Evolutionary conservation across 2,888 invertebrate genomes (phyloP).

Genomic region (Nomada ruficornis): DNA sequence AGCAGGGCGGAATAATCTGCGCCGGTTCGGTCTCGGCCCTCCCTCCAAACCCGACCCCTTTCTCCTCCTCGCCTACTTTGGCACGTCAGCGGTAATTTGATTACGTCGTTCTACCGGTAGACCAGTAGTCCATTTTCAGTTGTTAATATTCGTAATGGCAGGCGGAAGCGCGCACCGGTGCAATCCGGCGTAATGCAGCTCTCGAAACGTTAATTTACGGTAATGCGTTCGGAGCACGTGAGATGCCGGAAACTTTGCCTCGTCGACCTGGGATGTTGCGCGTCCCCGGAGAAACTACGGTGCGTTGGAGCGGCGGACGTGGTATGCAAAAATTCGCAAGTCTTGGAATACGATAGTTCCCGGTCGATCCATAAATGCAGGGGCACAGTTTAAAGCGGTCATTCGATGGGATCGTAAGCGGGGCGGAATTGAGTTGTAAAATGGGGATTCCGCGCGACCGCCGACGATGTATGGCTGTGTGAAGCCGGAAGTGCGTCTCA

Average conservation of each 20-base stretch:
- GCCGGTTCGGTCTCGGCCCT: background rate
- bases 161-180: conserved; percentile 17
- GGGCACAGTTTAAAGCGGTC: conserved; percentile 15
- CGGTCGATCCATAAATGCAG: conserved; percentile 23
- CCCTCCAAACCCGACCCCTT: background rate
- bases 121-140: conserved; percentile 51
- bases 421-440: conserved; percentile 48
- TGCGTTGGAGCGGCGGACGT: background rate
- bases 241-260: conserved; percentile 17
- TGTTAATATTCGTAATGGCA: conserved; percentile 59
- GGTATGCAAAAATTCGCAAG: conserved; percentile 27
- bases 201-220: conserved; percentile 55
- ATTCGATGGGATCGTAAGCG: conserved; percentile 15
- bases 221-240: conserved; percentile 49
- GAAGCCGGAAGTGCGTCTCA: conserved; percentile 20
- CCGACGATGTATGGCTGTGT: conserved; percentile 11
- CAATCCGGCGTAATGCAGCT: conserved; percentile 49
- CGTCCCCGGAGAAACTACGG: background rate
- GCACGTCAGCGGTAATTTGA: conserved; percentile 54
- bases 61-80: conserved; percentile 45
- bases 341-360: conserved; percentile 33
- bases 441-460: conserved; percentile 28
- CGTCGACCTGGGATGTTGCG: conserved; percentile 10
- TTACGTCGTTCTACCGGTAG: conserved; percentile 49
- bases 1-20: conserved; percentile 30